These are phyloP conservation scores for Dromaius novaehollandiae DNA, from an alignment of 2,113 vertebrate genomes.

Conservation along the genomic window DNA sequence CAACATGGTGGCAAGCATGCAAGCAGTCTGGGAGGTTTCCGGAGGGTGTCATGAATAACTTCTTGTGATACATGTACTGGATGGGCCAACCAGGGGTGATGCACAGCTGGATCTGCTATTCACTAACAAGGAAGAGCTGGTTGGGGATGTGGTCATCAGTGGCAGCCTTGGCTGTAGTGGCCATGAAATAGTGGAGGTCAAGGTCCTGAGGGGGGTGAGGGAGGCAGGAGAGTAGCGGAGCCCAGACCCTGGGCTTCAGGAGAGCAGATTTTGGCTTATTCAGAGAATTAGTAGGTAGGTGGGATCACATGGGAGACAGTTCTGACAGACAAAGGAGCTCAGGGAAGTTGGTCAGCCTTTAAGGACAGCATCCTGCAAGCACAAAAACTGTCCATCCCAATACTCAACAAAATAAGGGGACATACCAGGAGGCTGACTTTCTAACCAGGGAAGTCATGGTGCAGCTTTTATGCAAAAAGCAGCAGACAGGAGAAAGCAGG, in stretches of 20 bases:
- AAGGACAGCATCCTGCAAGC: not conserved
- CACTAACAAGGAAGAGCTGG: not conserved
- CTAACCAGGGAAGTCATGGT: not conserved
- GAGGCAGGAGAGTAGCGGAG: not conserved
- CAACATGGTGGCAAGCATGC: too few relatives aligned
- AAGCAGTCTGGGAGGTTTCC: not conserved
- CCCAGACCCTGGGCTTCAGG: not conserved
- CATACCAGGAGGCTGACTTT: not conserved
- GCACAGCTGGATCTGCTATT: not conserved
- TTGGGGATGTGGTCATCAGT: not conserved
- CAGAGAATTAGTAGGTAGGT: not conserved
- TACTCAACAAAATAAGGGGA: not conserved
- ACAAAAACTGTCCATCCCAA: not conserved
- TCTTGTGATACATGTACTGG: not conserved
- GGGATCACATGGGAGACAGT: not conserved
- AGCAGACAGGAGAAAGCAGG: not conserved
- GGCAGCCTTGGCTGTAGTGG: not conserved
- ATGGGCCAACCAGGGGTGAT: not conserved
- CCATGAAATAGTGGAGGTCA: not conserved
- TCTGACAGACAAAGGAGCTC: not conserved
- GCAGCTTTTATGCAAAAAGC: not conserved
- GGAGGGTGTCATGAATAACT: not conserved
- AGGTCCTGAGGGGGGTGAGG: not conserved
- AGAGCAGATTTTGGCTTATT: not conserved
- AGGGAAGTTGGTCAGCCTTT: not conserved